Evolutionary conservation across 2,113 vertebrate species (phyloP).

Genomic region (Eretmochelys imbricata): DNA sequence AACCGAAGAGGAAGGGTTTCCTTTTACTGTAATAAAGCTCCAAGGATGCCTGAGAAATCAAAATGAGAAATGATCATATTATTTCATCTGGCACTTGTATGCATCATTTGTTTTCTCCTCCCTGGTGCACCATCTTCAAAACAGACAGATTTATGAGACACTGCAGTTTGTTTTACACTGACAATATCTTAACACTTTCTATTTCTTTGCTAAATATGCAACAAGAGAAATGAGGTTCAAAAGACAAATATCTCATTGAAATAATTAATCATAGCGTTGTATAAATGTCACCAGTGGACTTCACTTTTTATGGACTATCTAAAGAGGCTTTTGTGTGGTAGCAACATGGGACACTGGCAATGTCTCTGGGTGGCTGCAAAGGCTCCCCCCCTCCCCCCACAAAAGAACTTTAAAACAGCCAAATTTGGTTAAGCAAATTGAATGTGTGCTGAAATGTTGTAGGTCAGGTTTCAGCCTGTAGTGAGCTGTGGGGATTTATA

Average conservation of each 20-base stretch:
- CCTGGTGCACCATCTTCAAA: not conserved
- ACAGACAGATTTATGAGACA: not conserved
- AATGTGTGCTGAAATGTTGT: not conserved
- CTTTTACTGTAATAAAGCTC: conserved; percentile 94
- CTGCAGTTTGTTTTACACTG: not conserved
- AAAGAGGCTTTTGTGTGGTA: not conserved
- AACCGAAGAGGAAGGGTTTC: conserved; percentile 83
- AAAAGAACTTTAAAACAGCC: not conserved
- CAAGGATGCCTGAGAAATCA: conserved; percentile 88
- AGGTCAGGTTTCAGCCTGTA: conserved; percentile 6
- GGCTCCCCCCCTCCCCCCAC: not conserved
- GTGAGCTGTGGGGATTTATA: not conserved
- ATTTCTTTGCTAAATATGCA: conserved; percentile 8
- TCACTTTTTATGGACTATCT: not conserved
- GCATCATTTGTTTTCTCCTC: not conserved
- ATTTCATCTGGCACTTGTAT: not conserved
- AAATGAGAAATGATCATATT: conserved; percentile 16
- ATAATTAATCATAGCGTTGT: not conserved
- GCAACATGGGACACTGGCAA: not conserved
- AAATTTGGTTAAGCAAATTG: conserved; percentile 9
- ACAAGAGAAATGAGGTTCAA: not conserved
- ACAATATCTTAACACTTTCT: not conserved
- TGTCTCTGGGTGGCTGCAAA: not conserved
- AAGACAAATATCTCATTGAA: not conserved
- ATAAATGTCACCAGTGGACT: not conserved